Evolutionary conservation across 2,113 vertebrate genomes (phyloP).

Genomic region (Gnathonemus longibarbis): DNA sequence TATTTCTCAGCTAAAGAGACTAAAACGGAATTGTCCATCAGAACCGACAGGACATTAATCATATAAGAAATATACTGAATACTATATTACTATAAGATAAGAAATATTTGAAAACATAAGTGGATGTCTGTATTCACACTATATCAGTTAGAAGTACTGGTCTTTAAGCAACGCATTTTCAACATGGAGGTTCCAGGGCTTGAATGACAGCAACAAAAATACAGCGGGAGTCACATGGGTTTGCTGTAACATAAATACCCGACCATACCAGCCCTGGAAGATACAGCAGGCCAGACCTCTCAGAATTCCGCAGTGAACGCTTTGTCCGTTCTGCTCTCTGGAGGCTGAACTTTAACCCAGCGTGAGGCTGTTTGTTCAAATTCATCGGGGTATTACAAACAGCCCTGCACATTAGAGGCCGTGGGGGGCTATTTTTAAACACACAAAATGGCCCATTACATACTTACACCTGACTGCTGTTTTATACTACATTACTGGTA

Average conservation of each 20-base stretch:
- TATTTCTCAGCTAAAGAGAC: not conserved
- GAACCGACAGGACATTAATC: not conserved
- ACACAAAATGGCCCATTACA: not conserved
- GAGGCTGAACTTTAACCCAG: not conserved
- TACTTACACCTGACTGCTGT: not conserved
- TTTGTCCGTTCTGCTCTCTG: not conserved
- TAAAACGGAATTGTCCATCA: not conserved
- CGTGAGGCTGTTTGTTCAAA: constrained; percentile 44
- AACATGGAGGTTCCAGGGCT: not conserved
- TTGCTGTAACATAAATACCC: not conserved
- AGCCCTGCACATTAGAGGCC: constrained; percentile 27
- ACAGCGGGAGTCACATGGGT: not conserved
- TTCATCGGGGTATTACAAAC: constrained; percentile 42
- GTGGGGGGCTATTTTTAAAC: not conserved
- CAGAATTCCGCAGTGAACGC: not conserved
- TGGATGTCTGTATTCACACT: no score
- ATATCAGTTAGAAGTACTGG: not conserved
- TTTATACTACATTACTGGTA: not conserved
- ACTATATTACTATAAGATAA: no score
- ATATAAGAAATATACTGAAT: not conserved
- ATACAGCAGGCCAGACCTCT: not conserved
- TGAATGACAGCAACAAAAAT: not conserved
- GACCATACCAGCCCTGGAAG: not conserved
- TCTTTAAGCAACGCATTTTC: not conserved
- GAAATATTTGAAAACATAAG: not conserved